Evolutionary conservation across 1,140 invertebrate genomes (phyloP).

Genomic region (Anastrepha obliqua): DNA sequence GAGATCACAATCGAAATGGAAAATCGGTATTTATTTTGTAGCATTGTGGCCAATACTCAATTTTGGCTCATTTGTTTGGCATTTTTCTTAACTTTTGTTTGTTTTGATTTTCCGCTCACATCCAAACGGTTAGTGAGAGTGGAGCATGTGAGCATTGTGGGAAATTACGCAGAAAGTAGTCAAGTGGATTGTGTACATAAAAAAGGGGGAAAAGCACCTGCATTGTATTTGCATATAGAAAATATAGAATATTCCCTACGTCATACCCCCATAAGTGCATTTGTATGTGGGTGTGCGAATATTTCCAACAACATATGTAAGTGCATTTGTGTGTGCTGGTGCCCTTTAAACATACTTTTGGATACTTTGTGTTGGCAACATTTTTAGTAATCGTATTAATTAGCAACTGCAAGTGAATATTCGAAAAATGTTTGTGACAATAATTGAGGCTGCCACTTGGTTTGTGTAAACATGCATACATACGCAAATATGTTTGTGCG

Average conservation of each 20-base stretch:
- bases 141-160: not conserved
- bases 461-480: not conserved
- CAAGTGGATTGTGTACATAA: not conserved
- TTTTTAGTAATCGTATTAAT: too few relatives aligned
- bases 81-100: slow-evolving; percentile 6
- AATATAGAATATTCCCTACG: not conserved
- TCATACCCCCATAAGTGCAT: not conserved
- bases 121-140: not conserved
- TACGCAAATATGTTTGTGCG: not conserved
- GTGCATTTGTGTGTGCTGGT: not conserved
- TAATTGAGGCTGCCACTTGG: not conserved
- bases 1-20: not conserved
- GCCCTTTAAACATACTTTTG: not conserved
- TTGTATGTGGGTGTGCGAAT: not conserved
- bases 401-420: not conserved
- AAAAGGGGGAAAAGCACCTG: not conserved
- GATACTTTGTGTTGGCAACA: too few relatives aligned
- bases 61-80: slow-evolving; percentile 30
- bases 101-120: not conserved
- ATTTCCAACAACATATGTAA: too few relatives aligned
- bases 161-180: slow-evolving; percentile 33
- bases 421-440: not conserved
- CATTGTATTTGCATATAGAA: not conserved
- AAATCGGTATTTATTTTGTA: slow-evolving; percentile 5
- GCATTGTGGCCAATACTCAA: slow-evolving; percentile 1